Base-by-base conservation (phyloP, 2,888 invertebrate species). In the Onchidella celtica region DNA sequence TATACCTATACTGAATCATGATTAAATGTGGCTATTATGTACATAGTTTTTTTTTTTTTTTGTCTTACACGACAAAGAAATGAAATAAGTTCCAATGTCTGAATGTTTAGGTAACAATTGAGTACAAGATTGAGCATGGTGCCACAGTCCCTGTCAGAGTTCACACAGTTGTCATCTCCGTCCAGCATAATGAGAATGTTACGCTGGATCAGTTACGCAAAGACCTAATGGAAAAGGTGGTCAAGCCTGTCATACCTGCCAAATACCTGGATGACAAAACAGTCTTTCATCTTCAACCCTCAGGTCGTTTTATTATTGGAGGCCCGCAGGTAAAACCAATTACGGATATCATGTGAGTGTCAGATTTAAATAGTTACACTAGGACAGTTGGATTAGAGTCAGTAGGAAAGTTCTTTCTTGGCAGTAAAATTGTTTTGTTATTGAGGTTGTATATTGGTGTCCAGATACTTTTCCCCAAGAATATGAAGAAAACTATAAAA, bases 111-210 rank as follows among this genome's bases (percentile, higher is more conserved):
- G 97, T 99, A 73, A 99, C 99, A 73, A 97, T 97, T 91, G 98
- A 99, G 94, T 99, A 99, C 93, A 94, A 95, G 47, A 97, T 97
- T 93, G 96, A 97, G 78, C 96, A 96, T 88, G 99, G 99, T 66
- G 98, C 98, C 21, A 98, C 98, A 89, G 96, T 98, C 75, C 99
- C 99, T 0, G 95, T 96, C 86, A 95, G 98, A 88, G 98, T 99
- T n/a, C 99, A 99, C 94, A 99, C 99, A 40, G 96, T 99, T 57
- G 99, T 99, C 21, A 97, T 99, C 14, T 99, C 98, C 1, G 95
- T 98, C 75, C 99, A 99, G 93, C 99, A 99, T 94, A 97, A 97
- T 86, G 98, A 98, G 87, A 97, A 97, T 82, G 96, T 99, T 83
- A 94, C 95, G 65, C 93, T 98, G 89, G 97, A 97, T 27, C 96